Percentiles rank a stretch among this genome's conserved stretches.
Conservation (phyloP, 2,888 invertebrate species). For the Diploptera punctata region DNA sequence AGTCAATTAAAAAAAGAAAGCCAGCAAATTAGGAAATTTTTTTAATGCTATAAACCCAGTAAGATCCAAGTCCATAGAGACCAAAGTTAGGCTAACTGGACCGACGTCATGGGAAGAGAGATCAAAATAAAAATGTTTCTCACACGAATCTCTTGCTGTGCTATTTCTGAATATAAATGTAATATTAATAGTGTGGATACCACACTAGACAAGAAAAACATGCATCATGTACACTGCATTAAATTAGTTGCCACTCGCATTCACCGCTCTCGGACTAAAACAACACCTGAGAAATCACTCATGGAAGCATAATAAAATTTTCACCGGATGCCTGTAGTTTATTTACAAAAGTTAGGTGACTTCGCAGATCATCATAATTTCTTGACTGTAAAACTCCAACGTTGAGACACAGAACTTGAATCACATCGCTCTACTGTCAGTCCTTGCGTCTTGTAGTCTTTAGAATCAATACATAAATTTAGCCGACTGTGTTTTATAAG, state of each 20-base stretch:
- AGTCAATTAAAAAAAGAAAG: too few relatives aligned
- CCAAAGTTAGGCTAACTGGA: too few relatives aligned
- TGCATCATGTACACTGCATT: too few relatives aligned
- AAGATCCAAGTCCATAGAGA: too few relatives aligned
- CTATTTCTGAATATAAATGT: too few relatives aligned
- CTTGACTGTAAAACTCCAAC: conserved; percentile 64
- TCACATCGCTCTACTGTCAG: conserved; percentile 75
- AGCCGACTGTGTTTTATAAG: conserved; percentile 73
- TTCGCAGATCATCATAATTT: conserved; percentile 35
- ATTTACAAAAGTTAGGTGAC: not conserved
- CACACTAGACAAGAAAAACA: too few relatives aligned
- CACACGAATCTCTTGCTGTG: too few relatives aligned
- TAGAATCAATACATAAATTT: conserved; percentile 79
- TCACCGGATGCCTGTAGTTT: not conserved
- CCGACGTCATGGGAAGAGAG: too few relatives aligned
- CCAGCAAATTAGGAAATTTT: too few relatives aligned
- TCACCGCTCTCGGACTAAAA: not conserved
- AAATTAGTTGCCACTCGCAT: not conserved
- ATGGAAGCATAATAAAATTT: not conserved
- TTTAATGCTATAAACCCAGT: too few relatives aligned
- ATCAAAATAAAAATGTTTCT: too few relatives aligned
- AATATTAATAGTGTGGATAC: too few relatives aligned
- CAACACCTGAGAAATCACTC: conserved; percentile 3
- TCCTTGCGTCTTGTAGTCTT: conserved; percentile 62
- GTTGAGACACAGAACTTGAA: conserved; percentile 67